Evolutionary conservation across 1,140 invertebrate genomes (phyloP).

Genomic region (fruit fly (Drosophila melanogaster)): DNA sequence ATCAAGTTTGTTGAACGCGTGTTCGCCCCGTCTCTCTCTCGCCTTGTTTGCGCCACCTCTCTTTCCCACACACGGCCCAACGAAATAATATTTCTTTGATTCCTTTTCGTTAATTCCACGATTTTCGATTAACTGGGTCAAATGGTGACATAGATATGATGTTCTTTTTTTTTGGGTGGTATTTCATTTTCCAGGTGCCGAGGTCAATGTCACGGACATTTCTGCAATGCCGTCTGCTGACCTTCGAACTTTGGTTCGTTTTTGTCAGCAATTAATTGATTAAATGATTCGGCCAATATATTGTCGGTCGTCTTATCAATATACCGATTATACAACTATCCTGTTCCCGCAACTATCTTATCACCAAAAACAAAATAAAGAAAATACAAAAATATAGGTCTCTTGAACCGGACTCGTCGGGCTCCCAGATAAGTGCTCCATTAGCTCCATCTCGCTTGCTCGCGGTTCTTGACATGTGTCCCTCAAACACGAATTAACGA

Average conservation of each 20-base stretch:
- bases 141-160: slow-evolving; percentile 11
- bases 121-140: slow-evolving; percentile 32
- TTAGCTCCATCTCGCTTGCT: slow-evolving; percentile 2
- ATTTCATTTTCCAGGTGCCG: slow-evolving; percentile 19
- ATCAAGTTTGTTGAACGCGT: slow-evolving; percentile 52
- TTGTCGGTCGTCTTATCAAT: slow-evolving; percentile 23
- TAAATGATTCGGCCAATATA: slow-evolving; percentile 16
- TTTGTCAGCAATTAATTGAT: slow-evolving; percentile 18
- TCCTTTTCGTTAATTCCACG: slow-evolving; percentile 6
- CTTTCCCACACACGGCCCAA: slow-evolving; percentile 3
- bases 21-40: slow-evolving; percentile 15
- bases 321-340: slow-evolving; percentile 33
- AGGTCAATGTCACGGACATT: slow-evolving; percentile 47
- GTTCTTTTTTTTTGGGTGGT: slow-evolving; percentile 15
- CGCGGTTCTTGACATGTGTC: slow-evolving; percentile 37
- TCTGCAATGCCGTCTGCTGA: slow-evolving; percentile 18
- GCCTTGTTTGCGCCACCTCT: slow-evolving; percentile 48
- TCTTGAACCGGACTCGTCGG: slow-evolving; percentile 14
- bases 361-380: slow-evolving; percentile 16
- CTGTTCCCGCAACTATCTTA: slow-evolving; percentile 53
- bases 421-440: slow-evolving; percentile 18
- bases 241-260: slow-evolving; percentile 8
- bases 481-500: slow-evolving; percentile 46
- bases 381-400: neutral
- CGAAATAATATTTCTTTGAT: slow-evolving; percentile 8